Evolutionary conservation across 1,140 invertebrate species (phyloP).

Genomic region (Phthorimaea operculella): DNA sequence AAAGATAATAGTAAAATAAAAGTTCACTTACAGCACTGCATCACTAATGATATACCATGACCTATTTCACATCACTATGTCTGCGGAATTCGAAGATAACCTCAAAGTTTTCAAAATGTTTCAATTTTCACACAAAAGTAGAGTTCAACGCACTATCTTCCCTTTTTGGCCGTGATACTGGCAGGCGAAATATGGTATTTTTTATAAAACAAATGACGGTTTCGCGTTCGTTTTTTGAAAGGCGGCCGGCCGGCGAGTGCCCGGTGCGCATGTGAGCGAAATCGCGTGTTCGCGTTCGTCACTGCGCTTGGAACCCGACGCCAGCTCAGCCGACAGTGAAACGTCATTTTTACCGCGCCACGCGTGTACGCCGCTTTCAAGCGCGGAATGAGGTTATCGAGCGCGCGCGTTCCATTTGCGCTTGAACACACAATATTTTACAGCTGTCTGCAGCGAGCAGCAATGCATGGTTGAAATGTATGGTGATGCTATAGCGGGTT

Average conservation of each 20-base stretch:
- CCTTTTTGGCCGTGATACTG: background rate
- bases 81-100: conserved; percentile 15
- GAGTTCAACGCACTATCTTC: background rate
- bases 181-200: background rate
- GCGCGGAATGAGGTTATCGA: conserved; percentile 11
- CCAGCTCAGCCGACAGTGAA: conserved; percentile 10
- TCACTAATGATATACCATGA: conserved; percentile 23
- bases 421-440: background rate
- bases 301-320: background rate
- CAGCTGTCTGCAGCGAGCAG: background rate
- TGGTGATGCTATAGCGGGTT: background rate
- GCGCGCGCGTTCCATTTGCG: background rate
- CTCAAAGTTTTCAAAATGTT: conserved; percentile 8
- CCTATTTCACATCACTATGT: conserved; percentile 23
- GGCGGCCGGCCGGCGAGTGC: conserved; percentile 19
- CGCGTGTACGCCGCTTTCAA: conserved; percentile 33
- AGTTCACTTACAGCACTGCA: conserved; percentile 20
- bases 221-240: background rate
- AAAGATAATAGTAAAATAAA: conserved; percentile 4
- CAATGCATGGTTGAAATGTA: background rate
- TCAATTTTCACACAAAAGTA: background rate
- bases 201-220: background rate
- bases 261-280: conserved; percentile 3
- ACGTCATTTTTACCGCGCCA: conserved; percentile 31
- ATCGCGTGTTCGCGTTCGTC: conserved; percentile 3